Base-by-base conservation (phyloP, 2,113 vertebrate species). In the Tachuris rubrigastra region DNA sequence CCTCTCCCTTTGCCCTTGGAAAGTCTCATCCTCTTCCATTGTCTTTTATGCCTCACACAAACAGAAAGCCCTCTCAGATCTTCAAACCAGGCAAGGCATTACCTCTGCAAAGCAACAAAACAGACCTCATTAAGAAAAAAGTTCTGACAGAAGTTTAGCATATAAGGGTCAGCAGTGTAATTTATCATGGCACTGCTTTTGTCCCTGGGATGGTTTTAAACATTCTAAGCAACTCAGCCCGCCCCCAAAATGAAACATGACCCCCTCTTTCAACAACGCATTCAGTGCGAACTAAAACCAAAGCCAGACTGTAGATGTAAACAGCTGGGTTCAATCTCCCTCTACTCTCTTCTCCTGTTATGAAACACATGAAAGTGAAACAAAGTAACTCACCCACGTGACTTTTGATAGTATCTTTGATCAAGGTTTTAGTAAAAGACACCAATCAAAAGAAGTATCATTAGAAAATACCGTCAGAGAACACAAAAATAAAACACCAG, bases 1-100 rank as follows among this genome's bases (percentile, higher is more conserved):
- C 10, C n/a, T 42, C n/a, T 87, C 89, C 2, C 8, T 8, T 53
- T 91, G 67, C 68, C 47, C 33, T 69, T 9, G 69, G 56, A 67
- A 81, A 42, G 74, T 86, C 41, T 86, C 78, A 33, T 95, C 96
- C 37, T 98, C 95, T 89, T 98, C 98, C 98, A 98, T 98, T 67
- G 85, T 92, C 83, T 67, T 78, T 56, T 89, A 84, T 22, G 14
- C 35, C 44, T 87, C 56, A 85, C 12, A 39, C 50, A 62, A 68
- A 72, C 83, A 44, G 12, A 83, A 78, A 76, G 31, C 68, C 11
- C 27, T 58, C 80, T 87, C 9, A 88, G 55, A 81, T 59, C 85
- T 58, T 89, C 93, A 94, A 75, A 31, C 6, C 44, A 69, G 21
- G 20, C 9, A 77, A 82, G 55, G 65, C 82, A 89, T 92, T 68